A percentile compares a stretch with the other conserved stretches of the same genome.
phyloP scores from a whole-genome alignment of 2,888 invertebrate species.

The Gastracanthus pulcherrimus region DNA sequence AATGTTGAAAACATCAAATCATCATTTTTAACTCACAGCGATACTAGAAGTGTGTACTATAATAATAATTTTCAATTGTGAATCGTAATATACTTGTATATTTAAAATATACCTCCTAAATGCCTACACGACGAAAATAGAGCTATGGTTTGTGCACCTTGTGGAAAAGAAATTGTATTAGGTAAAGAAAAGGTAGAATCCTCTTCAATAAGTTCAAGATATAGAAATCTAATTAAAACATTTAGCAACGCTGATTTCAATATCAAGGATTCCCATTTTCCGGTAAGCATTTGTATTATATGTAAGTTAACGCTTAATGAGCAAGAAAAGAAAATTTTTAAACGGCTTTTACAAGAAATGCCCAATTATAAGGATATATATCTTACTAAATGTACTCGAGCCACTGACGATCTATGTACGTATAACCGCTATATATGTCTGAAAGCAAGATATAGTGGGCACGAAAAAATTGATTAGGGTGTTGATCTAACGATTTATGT shows the following conservation, averaged over 20 bases:
- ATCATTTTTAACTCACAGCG: too few species aligned
- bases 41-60: too few species aligned
- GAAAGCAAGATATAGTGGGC: neutral
- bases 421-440: slow-evolving; percentile 33
- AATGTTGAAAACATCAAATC: too few species aligned
- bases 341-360: too few species aligned
- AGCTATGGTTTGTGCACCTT: slow-evolving; percentile 8
- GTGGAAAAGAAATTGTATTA: neutral
- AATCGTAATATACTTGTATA: neutral
- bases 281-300: slow-evolving; percentile 21
- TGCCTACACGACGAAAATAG: slow-evolving; percentile 28
- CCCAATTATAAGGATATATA: slow-evolving; percentile 23
- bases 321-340: too few species aligned
- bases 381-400: slow-evolving; percentile 1
- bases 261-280: neutral
- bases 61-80: too few species aligned
- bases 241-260: slow-evolving; percentile 7
- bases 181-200: neutral
- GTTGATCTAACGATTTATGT: neutral
- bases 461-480: slow-evolving; percentile 11
- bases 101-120: slow-evolving; percentile 9
- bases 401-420: slow-evolving; percentile 15
- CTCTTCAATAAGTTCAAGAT: neutral
- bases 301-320: neutral
- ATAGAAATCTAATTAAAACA: slow-evolving; percentile 5